Evolutionary conservation across 30 jellyfish, hydroid and myxozoan genomes (phyloP).

Genomic region (Aurelia coerulea): DNA sequence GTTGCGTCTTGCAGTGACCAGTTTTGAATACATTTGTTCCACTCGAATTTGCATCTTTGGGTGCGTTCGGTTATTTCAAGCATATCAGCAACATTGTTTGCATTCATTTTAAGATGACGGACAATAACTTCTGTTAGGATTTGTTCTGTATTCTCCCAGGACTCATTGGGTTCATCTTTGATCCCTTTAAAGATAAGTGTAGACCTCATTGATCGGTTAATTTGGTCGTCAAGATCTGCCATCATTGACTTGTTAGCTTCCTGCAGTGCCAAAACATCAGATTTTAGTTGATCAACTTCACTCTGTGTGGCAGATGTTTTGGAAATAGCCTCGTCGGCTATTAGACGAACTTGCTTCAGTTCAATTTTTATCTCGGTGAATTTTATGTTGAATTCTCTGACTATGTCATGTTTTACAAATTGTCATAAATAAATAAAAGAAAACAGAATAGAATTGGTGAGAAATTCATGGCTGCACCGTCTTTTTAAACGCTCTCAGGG

Average conservation of each 20-base stretch:
- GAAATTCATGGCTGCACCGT: too few relatives aligned
- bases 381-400: neutral
- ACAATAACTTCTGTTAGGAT: neutral
- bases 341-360: neutral
- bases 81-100: neutral
- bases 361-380: neutral
- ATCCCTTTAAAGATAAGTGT: slow-evolving; percentile 9
- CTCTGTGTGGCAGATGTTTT: neutral
- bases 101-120: neutral
- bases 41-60: slow-evolving; percentile 15
- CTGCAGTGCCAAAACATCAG: slow-evolving; percentile 4
- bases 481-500: too few relatives aligned
- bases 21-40: slow-evolving; percentile 12
- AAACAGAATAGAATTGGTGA: too few relatives aligned
- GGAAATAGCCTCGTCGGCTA: neutral
- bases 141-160: neutral
- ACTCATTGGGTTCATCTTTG: neutral
- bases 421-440: too few relatives aligned
- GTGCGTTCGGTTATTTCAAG: neutral
- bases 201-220: neutral
- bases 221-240: slow-evolving; percentile 8
- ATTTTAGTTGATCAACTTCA: slow-evolving; percentile 4
- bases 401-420: too few relatives aligned
- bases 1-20: neutral
- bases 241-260: neutral